phyloP scores from a whole-genome alignment of 1,140 invertebrate genomes.

The Drosophila equinoxialis region DNA sequence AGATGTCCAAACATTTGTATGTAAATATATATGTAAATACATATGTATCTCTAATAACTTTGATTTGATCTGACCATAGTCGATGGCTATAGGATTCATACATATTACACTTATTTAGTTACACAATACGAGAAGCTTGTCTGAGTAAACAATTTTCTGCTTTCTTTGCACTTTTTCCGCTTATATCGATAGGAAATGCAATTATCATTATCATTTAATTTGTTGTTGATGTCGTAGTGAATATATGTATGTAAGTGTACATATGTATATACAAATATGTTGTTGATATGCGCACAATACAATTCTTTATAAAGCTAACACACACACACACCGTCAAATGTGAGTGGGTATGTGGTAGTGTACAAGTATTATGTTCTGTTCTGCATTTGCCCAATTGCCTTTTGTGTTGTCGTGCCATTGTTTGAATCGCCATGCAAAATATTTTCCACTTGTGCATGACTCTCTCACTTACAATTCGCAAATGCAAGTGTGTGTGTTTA shows the following conservation, averaged over 20 bases:
- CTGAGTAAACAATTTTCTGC: not conserved
- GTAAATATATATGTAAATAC: not conserved
- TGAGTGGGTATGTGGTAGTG: not conserved
- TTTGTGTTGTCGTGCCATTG: conserved; percentile 5
- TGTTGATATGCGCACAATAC: not conserved
- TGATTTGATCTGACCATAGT: too few species aligned
- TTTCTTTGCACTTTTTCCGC: not conserved
- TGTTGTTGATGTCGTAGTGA: not conserved
- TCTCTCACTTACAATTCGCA: not conserved
- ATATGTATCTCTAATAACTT: not conserved
- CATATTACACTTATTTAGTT: not conserved
- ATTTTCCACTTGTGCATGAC: conserved; percentile 6
- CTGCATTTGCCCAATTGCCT: conserved; percentile 9
- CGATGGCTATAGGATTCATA: not conserved
- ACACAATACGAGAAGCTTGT: not conserved
- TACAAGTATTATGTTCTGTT: conserved; percentile 14
- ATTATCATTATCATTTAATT: conserved; percentile 5
- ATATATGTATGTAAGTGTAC: too few species aligned
- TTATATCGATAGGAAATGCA: not conserved
- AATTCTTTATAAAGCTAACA: not conserved
- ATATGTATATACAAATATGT: not conserved
- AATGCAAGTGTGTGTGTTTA: not conserved
- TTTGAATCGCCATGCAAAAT: conserved; percentile 25
- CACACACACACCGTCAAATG: not conserved
- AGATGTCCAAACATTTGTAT: not conserved